Conservation (phyloP, 1,140 invertebrate species). For the Anthonomus grandis region DNA sequence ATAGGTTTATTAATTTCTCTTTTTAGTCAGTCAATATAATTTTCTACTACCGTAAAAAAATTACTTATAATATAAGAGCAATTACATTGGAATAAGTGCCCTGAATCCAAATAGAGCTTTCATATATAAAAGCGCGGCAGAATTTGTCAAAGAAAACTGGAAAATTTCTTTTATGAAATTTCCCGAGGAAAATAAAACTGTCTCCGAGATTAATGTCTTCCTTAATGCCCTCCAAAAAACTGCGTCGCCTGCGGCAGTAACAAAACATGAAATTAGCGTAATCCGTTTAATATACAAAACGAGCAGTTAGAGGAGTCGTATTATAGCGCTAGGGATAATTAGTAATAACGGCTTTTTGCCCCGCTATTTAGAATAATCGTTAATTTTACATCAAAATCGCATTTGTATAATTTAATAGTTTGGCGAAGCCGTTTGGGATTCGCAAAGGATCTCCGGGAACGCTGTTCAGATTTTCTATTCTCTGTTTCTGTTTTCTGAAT, state of each 20-base stretch:
- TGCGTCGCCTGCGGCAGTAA: not conserved
- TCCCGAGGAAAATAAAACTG: no score
- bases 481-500: no score
- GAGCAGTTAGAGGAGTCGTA: constrained; percentile 18
- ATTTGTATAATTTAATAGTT: constrained; percentile 26
- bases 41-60: no score
- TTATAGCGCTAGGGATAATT: constrained; percentile 19
- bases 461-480: constrained; percentile 17
- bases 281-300: constrained; percentile 7
- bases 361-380: constrained; percentile 21
- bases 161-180: no score
- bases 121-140: no score
- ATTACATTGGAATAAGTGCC: no score
- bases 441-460: constrained; percentile 20
- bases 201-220: no score
- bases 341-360: constrained; percentile 27
- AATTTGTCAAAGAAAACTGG: no score
- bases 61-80: no score
- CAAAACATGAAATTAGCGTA: constrained; percentile 7
- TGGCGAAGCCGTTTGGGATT: constrained; percentile 13
- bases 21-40: no score
- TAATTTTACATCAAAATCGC: constrained; percentile 28
- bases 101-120: no score
- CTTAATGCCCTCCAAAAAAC: not conserved
- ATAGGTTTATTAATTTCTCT: no score